phyloP scores from a whole-genome alignment of 2,888 invertebrate species.

The Kryphioiulus occultus region DNA sequence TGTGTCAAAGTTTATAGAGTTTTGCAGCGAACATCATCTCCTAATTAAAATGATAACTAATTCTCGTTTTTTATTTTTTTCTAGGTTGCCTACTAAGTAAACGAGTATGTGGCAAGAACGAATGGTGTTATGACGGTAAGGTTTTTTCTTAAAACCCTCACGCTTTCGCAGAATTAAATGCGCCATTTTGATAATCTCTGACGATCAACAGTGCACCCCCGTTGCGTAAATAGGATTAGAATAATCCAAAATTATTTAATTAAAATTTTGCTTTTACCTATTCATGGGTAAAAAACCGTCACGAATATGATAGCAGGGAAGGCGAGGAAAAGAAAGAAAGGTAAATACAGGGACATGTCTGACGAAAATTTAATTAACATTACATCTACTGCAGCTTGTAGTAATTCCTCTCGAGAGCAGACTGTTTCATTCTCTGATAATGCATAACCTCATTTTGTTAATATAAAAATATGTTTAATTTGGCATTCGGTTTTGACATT shows the following conservation, averaged over 20 bases:
- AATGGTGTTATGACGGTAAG: constrained; percentile 57
- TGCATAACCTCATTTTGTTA: neutral
- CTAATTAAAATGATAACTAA: too few relatives aligned
- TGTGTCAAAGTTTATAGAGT: too few relatives aligned
- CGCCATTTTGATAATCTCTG: neutral
- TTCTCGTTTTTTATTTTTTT: neutral
- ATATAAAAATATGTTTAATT: too few relatives aligned
- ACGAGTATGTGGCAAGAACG: constrained; percentile 54
- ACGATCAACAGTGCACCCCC: neutral
- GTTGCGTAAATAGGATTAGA: neutral
- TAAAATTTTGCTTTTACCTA: neutral
- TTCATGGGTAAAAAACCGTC: neutral
- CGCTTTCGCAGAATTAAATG: neutral
- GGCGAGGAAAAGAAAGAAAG: constrained; percentile 10
- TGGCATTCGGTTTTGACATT: too few relatives aligned
- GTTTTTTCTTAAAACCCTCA: neutral
- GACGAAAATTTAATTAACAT: neutral
- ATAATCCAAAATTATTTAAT: neutral
- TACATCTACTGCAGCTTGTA: too few relatives aligned
- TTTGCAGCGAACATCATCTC: too few relatives aligned
- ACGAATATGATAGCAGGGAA: neutral
- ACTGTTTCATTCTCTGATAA: neutral
- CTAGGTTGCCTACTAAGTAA: constrained; percentile 56
- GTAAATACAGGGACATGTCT: neutral
- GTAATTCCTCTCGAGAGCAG: neutral